Percentiles rank a stretch among this genome's conserved stretches.
Conservation (phyloP, 2,797 vertebrate species). For the Aselliscus stoliczkanus region DNA sequence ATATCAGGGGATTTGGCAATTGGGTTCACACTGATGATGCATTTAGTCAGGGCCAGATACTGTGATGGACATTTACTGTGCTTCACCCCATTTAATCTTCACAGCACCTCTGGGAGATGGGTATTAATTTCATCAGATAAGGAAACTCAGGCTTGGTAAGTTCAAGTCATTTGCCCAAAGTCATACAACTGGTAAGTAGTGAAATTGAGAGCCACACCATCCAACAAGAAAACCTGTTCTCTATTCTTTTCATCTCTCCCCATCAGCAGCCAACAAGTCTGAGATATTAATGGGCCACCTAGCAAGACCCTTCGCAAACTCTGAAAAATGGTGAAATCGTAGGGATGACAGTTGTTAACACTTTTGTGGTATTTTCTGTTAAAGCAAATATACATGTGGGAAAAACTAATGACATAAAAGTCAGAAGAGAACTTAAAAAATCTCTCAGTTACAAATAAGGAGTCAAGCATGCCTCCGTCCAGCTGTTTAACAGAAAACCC, state of each 20-base stretch:
- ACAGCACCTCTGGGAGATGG: conserved; percentile 24
- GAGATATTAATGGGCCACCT: background rate
- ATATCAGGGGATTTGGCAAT: background rate
- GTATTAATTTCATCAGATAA: conserved; percentile 44
- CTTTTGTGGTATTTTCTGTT: background rate
- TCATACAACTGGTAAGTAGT: conserved; percentile 15
- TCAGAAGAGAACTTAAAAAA: background rate
- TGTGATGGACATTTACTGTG: conserved; percentile 31
- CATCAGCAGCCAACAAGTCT: background rate
- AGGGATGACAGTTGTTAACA: background rate
- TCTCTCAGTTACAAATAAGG: background rate
- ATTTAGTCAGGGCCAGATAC: conserved; percentile 32
- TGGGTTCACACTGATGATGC: background rate
- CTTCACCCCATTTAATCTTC: conserved; percentile 51
- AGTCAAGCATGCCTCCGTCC: background rate
- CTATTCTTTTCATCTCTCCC: background rate
- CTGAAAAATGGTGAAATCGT: background rate
- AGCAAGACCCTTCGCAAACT: background rate
- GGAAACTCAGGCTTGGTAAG: conserved; percentile 45
- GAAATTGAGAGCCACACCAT: background rate
- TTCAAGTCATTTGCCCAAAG: conserved; percentile 60
- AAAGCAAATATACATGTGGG: background rate
- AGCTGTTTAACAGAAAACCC: background rate
- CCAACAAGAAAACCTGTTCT: background rate
- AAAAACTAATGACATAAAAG: background rate